Percentiles rank a stretch among this genome's conserved stretches.
Conservation (phyloP, 2,113 vertebrate genomes). For the Aspidoscelis tigris region DNA sequence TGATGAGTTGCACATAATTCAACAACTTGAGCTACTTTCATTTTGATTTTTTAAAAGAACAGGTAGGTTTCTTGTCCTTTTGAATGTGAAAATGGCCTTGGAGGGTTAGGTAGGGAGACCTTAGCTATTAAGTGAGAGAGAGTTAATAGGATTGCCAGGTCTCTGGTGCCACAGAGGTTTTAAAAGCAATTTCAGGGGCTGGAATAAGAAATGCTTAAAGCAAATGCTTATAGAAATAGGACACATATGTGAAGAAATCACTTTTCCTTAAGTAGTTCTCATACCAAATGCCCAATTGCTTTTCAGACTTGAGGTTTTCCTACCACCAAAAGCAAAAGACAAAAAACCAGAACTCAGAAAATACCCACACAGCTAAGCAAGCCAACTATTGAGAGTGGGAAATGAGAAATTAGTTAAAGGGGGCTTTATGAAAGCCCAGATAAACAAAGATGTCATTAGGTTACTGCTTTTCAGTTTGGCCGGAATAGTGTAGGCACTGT, state of each 20-base stretch:
- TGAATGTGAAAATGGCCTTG: background rate
- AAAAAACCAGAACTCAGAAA: too few species aligned
- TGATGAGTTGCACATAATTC: background rate
- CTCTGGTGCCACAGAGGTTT: background rate
- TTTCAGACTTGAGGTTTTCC: background rate
- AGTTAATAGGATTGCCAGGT: background rate
- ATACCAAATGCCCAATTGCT: background rate
- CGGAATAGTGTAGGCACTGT: background rate
- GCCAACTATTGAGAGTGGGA: background rate
- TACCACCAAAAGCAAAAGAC: too few species aligned
- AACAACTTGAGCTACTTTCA: background rate
- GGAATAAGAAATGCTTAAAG: background rate
- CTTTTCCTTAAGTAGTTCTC: conserved; percentile 3
- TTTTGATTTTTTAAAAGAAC: background rate
- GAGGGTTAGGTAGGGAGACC: background rate
- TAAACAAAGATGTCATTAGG: background rate
- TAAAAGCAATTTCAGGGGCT: conserved; percentile 5
- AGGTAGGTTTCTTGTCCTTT: background rate
- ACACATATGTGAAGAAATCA: background rate
- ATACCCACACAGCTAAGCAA: too few species aligned
- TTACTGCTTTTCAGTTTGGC: background rate
- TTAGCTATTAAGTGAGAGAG: background rate
- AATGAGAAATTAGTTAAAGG: background rate
- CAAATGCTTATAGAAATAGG: background rate
- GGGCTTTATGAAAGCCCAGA: background rate